These are phyloP conservation scores for Lepus timidus DNA, from an alignment of 2,113 vertebrate genomes.

Conservation along the genomic window DNA sequence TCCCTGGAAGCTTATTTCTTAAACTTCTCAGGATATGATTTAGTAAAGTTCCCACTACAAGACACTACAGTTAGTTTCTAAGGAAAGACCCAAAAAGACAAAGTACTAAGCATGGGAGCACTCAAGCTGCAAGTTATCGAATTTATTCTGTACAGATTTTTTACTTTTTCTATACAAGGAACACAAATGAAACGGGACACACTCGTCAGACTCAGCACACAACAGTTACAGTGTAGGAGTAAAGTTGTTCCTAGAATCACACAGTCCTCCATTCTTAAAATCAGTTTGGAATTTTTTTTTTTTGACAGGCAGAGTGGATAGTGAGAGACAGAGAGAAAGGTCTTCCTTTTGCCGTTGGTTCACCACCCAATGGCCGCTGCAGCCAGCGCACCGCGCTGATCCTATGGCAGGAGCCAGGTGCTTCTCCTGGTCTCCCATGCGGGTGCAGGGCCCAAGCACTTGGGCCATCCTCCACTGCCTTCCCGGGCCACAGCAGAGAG, in stretches of 20 bases:
- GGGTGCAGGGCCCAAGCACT: no score
- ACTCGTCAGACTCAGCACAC: not conserved
- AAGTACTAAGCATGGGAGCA: not conserved
- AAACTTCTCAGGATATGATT: not conserved
- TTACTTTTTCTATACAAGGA: not conserved
- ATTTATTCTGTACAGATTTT: not conserved
- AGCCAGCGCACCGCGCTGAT: no score
- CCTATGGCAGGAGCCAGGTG: no score
- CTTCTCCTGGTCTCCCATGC: no score
- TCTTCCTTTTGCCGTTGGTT: no score
- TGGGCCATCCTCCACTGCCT: no score
- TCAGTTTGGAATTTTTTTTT: not conserved
- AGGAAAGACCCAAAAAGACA: conserved; percentile 14
- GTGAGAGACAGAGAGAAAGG: no score
- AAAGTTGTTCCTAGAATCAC: not conserved
- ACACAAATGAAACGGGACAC: not conserved
- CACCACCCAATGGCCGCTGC: no score
- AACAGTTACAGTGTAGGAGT: not conserved
- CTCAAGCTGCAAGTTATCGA: not conserved
- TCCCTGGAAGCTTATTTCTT: conserved; percentile 15
- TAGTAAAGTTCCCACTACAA: not conserved
- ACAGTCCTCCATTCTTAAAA: not conserved
- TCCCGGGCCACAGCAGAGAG: no score
- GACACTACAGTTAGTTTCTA: not conserved
- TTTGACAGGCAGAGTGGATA: no score